Base-by-base conservation (phyloP, 2,113 vertebrate species). In the Colossoma macropomum region DNA sequence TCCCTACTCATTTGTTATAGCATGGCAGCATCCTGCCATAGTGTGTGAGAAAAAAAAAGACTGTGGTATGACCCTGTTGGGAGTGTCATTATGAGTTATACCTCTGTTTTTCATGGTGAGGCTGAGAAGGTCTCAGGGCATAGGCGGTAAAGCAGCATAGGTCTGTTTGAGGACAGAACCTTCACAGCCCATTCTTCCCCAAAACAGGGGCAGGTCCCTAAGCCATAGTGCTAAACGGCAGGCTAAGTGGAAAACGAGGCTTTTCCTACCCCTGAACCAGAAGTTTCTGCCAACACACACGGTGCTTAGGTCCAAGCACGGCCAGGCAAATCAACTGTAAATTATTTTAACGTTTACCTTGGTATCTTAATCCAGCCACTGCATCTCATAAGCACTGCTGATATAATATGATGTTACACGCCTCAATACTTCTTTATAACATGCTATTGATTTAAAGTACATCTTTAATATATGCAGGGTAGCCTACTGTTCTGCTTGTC, bases 1-100 rank as follows among this genome's bases (percentile, higher is more conserved):
- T 68, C 83, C 59, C 87, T 79, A 81, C 85, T 54, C 85, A 82
- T 91, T 90, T 87, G 86, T 87, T 88, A 85, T 19, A 71, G 71
- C 38, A 75, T 77, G 41, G 52, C 21, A 79, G 48, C 34, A 74
- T 81, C 75, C 72, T 56, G 45, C 54, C 27, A 82, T 78, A 45
- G 38, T 38, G 69, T 41, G 63, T 38, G 41, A 45, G 45, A 52
- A 41, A 59, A 68, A 68, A 81, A 27, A 56, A 59, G 32, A 34
- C 11, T 50, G 30, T 30, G 23, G 71, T 45, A 34, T 60, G 69
- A 80, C 68, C 62, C 77, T 76, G 32, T 68, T 79, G 65, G 70
- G 48, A 50, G 38, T 79, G 25, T 76, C 72, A 77, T 66, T 75
- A 75, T 82, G 76, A 84, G 32, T 83, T 79, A 79, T 76, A 78